Conservation (phyloP, 2,888 invertebrate species). For the Platerodrilus igneus region DNA sequence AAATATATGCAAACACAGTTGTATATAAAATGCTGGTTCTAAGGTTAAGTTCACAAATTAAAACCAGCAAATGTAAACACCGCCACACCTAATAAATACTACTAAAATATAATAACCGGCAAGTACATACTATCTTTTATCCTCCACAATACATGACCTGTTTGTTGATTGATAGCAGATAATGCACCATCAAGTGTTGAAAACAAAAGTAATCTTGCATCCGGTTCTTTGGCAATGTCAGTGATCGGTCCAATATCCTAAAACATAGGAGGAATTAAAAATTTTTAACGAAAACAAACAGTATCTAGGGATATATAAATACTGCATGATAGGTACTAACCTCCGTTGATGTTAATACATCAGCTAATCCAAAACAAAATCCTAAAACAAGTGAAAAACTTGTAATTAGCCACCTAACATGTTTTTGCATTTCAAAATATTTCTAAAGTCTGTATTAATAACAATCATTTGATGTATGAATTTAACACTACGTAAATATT, state of each 20-base stretch:
- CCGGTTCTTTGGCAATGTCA: constrained; percentile 61
- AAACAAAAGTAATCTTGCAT: constrained; percentile 75
- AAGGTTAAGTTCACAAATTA: too few species aligned
- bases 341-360: constrained; percentile 14
- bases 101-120: too few species aligned
- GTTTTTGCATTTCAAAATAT: constrained; percentile 11
- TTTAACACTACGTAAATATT: too few species aligned
- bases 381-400: constrained; percentile 13
- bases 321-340: constrained; percentile 13
- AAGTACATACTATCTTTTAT: constrained; percentile 74
- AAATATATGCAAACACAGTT: too few species aligned
- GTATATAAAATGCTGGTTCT: too few species aligned
- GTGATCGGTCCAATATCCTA: constrained; percentile 45
- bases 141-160: constrained; percentile 85
- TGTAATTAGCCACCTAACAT: constrained; percentile 12
- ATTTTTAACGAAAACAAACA: constrained; percentile 4
- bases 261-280: constrained; percentile 1
- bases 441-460: too few species aligned
- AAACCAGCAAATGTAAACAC: too few species aligned
- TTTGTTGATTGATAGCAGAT: constrained; percentile 80
- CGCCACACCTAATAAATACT: too few species aligned
- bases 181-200: constrained; percentile 92
- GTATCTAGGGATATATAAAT: background rate
- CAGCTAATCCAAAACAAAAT: constrained; percentile 1
- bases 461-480: too few species aligned